A percentile compares a stretch with the other conserved stretches of the same genome.
Conservation (phyloP, 2,797 vertebrate genomes). For the Nannoperca australis region DNA sequence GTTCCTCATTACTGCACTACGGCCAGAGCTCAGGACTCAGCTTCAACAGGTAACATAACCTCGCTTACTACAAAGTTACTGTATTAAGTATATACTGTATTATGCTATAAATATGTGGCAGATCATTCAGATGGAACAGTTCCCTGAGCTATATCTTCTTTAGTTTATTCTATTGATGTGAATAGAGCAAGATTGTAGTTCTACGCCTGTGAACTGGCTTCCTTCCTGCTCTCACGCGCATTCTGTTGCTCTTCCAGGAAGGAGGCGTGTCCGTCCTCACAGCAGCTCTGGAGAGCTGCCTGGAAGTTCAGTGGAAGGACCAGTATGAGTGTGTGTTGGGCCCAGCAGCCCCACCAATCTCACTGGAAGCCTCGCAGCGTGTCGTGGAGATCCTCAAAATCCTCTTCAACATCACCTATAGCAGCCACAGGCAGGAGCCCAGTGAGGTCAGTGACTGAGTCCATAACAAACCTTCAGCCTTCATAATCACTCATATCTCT, state of each 20-base stretch:
- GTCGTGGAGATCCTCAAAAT: slow-evolving; percentile 86
- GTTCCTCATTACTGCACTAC: slow-evolving; percentile 86
- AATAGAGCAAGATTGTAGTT: no score
- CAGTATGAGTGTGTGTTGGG: slow-evolving; percentile 79
- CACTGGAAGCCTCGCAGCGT: slow-evolving; percentile 81
- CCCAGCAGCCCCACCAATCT: slow-evolving; percentile 68
- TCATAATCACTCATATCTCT: neutral
- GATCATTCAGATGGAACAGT: neutral
- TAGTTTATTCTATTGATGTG: neutral
- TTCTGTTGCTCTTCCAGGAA: slow-evolving; percentile 63
- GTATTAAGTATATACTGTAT: neutral
- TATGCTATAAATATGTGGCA: neutral
- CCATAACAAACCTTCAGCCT: neutral
- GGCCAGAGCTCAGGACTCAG: slow-evolving; percentile 83
- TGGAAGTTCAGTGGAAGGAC: slow-evolving; percentile 83
- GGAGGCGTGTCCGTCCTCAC: slow-evolving; percentile 83
- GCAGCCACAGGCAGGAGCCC: slow-evolving; percentile 80
- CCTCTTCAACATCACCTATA: slow-evolving; percentile 87
- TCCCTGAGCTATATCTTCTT: neutral
- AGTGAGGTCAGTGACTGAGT: slow-evolving; percentile 76
- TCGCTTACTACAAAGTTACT: neutral
- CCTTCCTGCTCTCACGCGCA: neutral
- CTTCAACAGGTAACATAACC: slow-evolving; percentile 75
- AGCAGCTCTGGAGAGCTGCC: slow-evolving; percentile 79
- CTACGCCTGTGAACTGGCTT: neutral